Evolutionary conservation across 2,113 vertebrate species (phyloP).

Genomic region (Rhinoderma darwinii): DNA sequence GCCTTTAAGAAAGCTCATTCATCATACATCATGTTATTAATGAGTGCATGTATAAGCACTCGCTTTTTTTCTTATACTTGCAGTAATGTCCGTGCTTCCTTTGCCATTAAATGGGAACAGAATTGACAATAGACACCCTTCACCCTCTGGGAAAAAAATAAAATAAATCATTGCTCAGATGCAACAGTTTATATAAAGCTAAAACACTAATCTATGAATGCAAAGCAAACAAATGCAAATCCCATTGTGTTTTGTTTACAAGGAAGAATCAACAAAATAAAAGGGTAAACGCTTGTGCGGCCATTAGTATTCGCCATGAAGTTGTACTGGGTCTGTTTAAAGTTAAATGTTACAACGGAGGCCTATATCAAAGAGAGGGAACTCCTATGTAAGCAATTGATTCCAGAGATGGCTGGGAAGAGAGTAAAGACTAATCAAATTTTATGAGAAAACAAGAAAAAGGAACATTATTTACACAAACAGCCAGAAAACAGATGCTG

Average conservation of each 20-base stretch:
- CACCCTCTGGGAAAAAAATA: not conserved
- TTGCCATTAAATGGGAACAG: slow-evolving; percentile 47
- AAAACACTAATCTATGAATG: not conserved
- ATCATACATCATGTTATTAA: slow-evolving; percentile 53
- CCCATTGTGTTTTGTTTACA: slow-evolving; percentile 66
- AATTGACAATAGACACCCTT: slow-evolving; percentile 17
- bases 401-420: slow-evolving; percentile 69
- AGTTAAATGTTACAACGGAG: slow-evolving; percentile 67
- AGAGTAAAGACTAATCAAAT: slow-evolving; percentile 65
- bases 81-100: slow-evolving; percentile 6
- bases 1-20: slow-evolving; percentile 49
- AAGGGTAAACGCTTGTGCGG: slow-evolving; percentile 65
- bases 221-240: slow-evolving; percentile 50
- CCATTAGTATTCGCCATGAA: slow-evolving; percentile 66
- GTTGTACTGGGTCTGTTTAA: slow-evolving; percentile 65
- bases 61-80: not conserved
- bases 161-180: not conserved
- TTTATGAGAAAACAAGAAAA: slow-evolving; percentile 67
- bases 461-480: slow-evolving; percentile 45
- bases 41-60: slow-evolving; percentile 10
- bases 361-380: slow-evolving; percentile 71
- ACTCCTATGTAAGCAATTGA: slow-evolving; percentile 68
- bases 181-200: not conserved
- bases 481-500: slow-evolving; percentile 50
- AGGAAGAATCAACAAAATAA: slow-evolving; percentile 66